Evolutionary conservation across 2,888 invertebrate species (phyloP), one percentile per base, ranked within the genome.

Genomic region (Lysandra bellargus): DNA sequence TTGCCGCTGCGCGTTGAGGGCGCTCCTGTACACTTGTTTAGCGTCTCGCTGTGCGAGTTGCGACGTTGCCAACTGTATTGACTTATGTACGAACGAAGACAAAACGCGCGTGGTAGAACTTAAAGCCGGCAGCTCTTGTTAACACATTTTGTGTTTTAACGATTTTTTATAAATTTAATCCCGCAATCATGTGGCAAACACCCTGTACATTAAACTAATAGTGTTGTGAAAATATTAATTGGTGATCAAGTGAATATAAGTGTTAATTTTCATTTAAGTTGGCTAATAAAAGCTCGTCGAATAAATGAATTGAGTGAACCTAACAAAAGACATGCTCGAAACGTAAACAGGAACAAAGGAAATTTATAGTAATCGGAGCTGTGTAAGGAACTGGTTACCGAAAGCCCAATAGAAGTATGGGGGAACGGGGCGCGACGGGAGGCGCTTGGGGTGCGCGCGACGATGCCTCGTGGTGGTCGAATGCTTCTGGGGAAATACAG

Each of bases 21-120:
- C 95, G 94, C 95, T 90, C 85, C 89, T 88, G 93, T 90, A 88
- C 91, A 90, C 92, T 92, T 93, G 93, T 93, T 93, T 93, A 91
- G 95, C 94, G 94, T 94, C 94, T 92, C 88, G 88, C 88, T 89
- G 89, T 91, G 94, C 95, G 93, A 92, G 92, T 88, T 91, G 94
- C 95, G 93, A 92, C 93, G 95, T 95, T 95, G 95, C 95, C 95
- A 94, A 92, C 90, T 94, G 90, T 94, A 94, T 93, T 92, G 93
- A 94, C 93, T 91, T 86, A 88, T 90, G 92, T 91, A 92, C 84
- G 84, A 84, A 85, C 88, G 89, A 91, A 93, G 92, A 94, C 92
- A 93, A 93, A 93, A 93, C 93, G 93, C 94, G 93, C 91, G 91
- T 91, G 90, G 91, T 91, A 84, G 87, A 91, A 92, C 89, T 90